A percentile compares a stretch with the other conserved stretches of the same genome.
phyloP scores from a whole-genome alignment of 1,140 invertebrate genomes.

The Drosophila nigrodunni region DNA sequence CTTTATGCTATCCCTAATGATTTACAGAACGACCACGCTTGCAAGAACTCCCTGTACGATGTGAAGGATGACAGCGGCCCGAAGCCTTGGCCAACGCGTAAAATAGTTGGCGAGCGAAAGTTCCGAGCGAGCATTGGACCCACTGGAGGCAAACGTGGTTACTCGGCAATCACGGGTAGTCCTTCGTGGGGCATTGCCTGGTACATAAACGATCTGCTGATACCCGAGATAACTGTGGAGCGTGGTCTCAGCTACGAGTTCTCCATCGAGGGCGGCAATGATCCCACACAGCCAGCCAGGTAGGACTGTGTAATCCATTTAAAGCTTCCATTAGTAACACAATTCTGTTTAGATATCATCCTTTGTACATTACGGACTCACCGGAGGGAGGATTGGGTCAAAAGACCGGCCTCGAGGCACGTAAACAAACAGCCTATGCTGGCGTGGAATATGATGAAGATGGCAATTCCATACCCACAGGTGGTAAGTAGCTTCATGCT shows the following conservation, averaged over 20 bases:
- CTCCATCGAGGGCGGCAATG: slow-evolving; percentile 91
- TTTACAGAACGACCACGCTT: slow-evolving; percentile 77
- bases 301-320: slow-evolving; percentile 52
- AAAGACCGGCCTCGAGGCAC: slow-evolving; percentile 89
- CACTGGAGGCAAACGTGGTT: slow-evolving; percentile 92
- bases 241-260: slow-evolving; percentile 95
- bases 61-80: slow-evolving; percentile 86
- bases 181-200: slow-evolving; percentile 96
- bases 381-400: slow-evolving; percentile 93
- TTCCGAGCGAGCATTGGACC: slow-evolving; percentile 93
- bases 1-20: neutral
- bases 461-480: slow-evolving; percentile 91
- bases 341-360: slow-evolving; percentile 90
- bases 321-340: neutral
- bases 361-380: slow-evolving; percentile 96
- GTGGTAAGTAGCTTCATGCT: slow-evolving; percentile 85
- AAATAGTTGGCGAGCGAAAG: slow-evolving; percentile 85
- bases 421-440: slow-evolving; percentile 90
- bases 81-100: slow-evolving; percentile 88
- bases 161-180: slow-evolving; percentile 91
- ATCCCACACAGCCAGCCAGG: slow-evolving; percentile 88
- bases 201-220: slow-evolving; percentile 96
- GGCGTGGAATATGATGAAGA: slow-evolving; percentile 91
- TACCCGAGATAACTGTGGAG: slow-evolving; percentile 95
- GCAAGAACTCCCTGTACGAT: slow-evolving; percentile 83